Evolutionary conservation across 2,797 vertebrate genomes (phyloP).

Genomic region (Petrocephalus schoutedeni): DNA sequence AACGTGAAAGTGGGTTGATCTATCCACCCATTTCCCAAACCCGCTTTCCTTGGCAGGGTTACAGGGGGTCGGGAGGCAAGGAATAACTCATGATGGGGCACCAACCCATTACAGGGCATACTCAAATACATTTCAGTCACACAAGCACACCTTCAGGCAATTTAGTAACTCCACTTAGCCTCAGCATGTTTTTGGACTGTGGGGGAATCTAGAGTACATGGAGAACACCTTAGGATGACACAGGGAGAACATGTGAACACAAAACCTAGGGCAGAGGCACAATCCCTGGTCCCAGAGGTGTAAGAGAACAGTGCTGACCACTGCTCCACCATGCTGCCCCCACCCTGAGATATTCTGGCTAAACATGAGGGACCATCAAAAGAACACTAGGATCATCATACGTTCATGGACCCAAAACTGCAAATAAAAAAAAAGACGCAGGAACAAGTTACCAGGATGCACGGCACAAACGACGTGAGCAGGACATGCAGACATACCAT

Average conservation of each 20-base stretch:
- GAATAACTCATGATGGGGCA: background rate
- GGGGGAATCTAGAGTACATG: background rate
- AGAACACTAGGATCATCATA: background rate
- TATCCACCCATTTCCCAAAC: background rate
- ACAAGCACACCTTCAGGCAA: background rate
- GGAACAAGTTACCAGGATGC: background rate
- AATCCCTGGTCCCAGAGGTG: background rate
- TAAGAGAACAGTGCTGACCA: background rate
- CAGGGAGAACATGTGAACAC: background rate
- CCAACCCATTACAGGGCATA: background rate
- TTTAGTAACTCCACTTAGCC: background rate
- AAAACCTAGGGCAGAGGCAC: background rate
- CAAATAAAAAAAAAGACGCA: background rate
- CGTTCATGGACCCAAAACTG: background rate
- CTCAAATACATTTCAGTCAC: background rate
- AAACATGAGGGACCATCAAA: background rate
- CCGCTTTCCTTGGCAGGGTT: background rate
- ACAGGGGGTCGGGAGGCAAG: background rate
- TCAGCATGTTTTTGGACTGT: background rate
- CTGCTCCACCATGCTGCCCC: background rate
- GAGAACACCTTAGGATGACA: background rate
- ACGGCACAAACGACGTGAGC: background rate
- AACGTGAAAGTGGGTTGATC: background rate
- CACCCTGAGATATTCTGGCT: background rate
- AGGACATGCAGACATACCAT: conserved; percentile 62